Evolutionary conservation across 2,113 vertebrate genomes (phyloP), one percentile per base, ranked within the genome.

Genomic region (Colinus virginianus): DNA sequence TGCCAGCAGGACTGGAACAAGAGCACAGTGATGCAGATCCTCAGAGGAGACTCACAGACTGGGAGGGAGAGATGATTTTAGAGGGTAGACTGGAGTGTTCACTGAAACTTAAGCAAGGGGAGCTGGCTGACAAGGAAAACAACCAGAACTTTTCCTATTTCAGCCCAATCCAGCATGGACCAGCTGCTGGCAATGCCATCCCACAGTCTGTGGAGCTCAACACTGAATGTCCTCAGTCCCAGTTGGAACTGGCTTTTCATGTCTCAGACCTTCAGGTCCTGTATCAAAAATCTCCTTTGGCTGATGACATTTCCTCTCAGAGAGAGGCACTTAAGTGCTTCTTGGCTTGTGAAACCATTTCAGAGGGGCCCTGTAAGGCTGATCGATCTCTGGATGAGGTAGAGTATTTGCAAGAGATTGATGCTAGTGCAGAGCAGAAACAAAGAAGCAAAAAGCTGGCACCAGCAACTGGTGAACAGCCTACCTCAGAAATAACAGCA

Each of bases 281-380:
- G 19, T 42, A 38, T 58, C 32, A 0, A 0, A 95, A 90, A 76
- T 26, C 58, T 40, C 13, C 26, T 82, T 59, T 28, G 56, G 6
- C 42, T 51, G 80, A 88, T 64, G 32, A 3, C 7, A 3, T 25
- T 86, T 77, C 89, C 48, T 72, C 63, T 78, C 77, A 77, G 78
- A 76, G 76, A 48, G 89, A 95, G 63, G 74, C 81, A 45, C 70
- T 25, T 10, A 91, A 95, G 62, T 93, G 87, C 86, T 94, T 91
- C 69, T 88, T 90, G 80, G 87, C 95, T 7, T 96, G 80, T 94
- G 95, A 96, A 90, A 88, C 94, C 4, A 26, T 94, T 96, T 96
- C 95, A 86, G 84, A 95, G 59, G 90, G 85, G 1, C 93, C 93
- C 78, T 92, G 95, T 53, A 94, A 91, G 49, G 92, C 96, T 68